phyloP scores from a whole-genome alignment of 2,113 vertebrate genomes.

The Hypanus sabinus region DNA sequence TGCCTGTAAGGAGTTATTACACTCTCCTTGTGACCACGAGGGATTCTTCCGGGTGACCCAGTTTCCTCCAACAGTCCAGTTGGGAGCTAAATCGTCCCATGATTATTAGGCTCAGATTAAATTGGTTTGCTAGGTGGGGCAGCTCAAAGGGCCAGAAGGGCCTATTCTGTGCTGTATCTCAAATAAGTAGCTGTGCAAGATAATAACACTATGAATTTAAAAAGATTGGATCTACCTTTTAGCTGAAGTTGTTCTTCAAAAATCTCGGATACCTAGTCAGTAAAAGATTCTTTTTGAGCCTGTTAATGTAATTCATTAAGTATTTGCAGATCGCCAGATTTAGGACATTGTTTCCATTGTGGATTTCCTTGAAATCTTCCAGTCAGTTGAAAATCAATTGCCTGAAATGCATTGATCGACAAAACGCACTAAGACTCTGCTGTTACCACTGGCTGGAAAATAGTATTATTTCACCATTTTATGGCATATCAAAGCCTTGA shows the following conservation, averaged over 20 bases:
- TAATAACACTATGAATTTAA: too few relatives aligned
- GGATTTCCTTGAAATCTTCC: background rate
- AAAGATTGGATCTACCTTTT: background rate
- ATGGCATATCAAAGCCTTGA: background rate
- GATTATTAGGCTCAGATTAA: too few relatives aligned
- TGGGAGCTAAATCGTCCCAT: too few relatives aligned
- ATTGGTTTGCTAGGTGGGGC: too few relatives aligned
- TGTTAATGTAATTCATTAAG: background rate
- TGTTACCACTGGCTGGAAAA: background rate
- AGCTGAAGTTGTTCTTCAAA: background rate
- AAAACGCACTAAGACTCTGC: background rate
- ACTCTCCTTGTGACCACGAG: too few relatives aligned
- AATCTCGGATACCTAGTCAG: background rate
- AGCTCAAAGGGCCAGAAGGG: too few relatives aligned
- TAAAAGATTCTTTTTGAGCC: background rate
- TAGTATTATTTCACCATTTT: background rate
- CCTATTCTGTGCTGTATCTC: too few relatives aligned
- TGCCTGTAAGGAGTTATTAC: too few relatives aligned
- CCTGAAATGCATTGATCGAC: background rate
- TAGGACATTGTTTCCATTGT: background rate
- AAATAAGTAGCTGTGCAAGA: too few relatives aligned
- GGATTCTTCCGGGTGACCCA: too few relatives aligned
- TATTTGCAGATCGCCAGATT: background rate
- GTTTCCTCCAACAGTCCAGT: too few relatives aligned
- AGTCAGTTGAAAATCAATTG: background rate